These are phyloP conservation scores for Ctena decussata DNA, from an alignment of 2,888 invertebrate species.

Conservation along the genomic window DNA sequence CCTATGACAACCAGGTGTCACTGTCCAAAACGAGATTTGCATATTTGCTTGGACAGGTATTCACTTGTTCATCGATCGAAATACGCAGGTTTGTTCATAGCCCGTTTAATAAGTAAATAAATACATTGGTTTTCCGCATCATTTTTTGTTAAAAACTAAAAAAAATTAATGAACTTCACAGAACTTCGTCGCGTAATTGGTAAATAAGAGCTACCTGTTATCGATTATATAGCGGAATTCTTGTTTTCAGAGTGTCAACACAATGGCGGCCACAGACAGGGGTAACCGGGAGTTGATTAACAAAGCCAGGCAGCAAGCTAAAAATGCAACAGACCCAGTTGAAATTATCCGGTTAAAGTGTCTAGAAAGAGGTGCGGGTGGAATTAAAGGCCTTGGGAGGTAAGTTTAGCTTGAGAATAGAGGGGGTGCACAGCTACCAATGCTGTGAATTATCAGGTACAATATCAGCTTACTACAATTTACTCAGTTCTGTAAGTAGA, in stretches of 20 bases:
- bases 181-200: no score
- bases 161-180: no score
- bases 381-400: conserved; percentile 96
- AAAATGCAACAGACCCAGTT: conserved; percentile 92
- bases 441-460: no score
- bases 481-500: no score
- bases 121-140: no score
- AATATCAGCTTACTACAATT: no score
- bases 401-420: no score
- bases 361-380: conserved; percentile 94
- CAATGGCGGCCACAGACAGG: conserved; percentile 91
- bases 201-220: no score
- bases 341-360: conserved; percentile 95
- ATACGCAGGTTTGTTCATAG: neutral
- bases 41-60: conserved; percentile 45
- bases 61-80: neutral
- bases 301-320: conserved; percentile 88
- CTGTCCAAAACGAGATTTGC: conserved; percentile 46
- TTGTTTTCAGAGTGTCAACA: neutral
- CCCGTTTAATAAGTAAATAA: neutral
- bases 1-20: conserved; percentile 40
- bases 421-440: no score
- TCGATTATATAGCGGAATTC: no score
- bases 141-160: no score
- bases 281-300: conserved; percentile 93